Conservation (phyloP, 2,888 invertebrate genomes). For the Drosophila mercatorum region DNA sequence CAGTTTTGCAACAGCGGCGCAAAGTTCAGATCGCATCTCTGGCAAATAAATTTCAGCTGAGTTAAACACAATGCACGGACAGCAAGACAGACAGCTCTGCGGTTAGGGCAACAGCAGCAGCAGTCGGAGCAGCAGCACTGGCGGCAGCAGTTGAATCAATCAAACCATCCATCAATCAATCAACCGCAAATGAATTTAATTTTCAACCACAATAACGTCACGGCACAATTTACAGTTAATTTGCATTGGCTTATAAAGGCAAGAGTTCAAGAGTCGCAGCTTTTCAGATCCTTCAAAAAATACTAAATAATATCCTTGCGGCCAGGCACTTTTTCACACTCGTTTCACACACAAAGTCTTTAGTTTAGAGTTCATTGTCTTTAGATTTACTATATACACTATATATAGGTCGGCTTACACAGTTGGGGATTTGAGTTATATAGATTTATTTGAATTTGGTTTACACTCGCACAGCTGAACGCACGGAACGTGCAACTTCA, state of each 20-base stretch:
- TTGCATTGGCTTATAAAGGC: constrained; percentile 18
- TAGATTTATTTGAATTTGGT: constrained; percentile 9
- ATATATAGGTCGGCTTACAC: constrained; percentile 27
- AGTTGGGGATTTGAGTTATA: constrained; percentile 13
- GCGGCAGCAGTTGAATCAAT: constrained; percentile 64
- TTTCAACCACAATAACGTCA: constrained; percentile 55
- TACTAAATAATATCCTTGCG: constrained; percentile 24
- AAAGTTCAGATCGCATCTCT: constrained; percentile 76
- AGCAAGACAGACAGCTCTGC: constrained; percentile 25
- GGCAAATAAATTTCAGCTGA: constrained; percentile 69
- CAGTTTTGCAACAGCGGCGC: constrained; percentile 59
- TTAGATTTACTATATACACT: background rate
- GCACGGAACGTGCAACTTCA: constrained; percentile 64
- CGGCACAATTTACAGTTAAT: constrained; percentile 60
- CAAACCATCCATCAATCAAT: constrained; percentile 77
- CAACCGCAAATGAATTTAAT: constrained; percentile 74
- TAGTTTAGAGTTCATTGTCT: constrained; percentile 37
- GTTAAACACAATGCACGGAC: constrained; percentile 68
- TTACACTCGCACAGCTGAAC: constrained; percentile 47
- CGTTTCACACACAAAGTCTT: constrained; percentile 34
- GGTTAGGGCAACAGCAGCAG: constrained; percentile 16
- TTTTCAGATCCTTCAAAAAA: constrained; percentile 17
- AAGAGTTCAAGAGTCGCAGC: background rate
- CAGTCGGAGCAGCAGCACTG: no score
- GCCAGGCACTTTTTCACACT: constrained; percentile 48